Percentiles rank a stretch among this genome's conserved stretches.
phyloP scores from a whole-genome alignment of 2,888 invertebrate genomes.

The Cotesia congregata region DNA sequence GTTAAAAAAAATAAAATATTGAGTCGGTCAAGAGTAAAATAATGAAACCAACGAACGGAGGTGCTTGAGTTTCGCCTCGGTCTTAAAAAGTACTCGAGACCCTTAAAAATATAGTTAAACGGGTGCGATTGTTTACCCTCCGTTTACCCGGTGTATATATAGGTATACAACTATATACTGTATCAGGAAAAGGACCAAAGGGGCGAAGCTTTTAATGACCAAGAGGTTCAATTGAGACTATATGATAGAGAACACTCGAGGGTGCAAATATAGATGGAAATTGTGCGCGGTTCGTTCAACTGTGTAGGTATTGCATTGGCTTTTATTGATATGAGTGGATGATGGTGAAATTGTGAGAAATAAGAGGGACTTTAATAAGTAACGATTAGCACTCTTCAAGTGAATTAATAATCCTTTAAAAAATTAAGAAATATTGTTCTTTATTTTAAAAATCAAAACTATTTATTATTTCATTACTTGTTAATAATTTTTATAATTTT shows the following conservation, averaged over 20 bases:
- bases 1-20: background rate
- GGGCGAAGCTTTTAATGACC: background rate
- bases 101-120: background rate
- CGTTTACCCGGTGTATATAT: background rate
- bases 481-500: slow-evolving; percentile 21
- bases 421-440: background rate
- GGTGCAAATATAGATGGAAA: slow-evolving; percentile 13
- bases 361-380: slow-evolving; percentile 6
- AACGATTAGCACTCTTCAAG: slow-evolving; percentile 3
- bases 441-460: no score
- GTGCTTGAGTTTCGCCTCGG: background rate
- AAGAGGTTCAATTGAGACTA: slow-evolving; percentile 19
- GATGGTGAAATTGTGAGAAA: slow-evolving; percentile 2
- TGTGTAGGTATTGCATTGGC: background rate
- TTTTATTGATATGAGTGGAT: slow-evolving; percentile 14
- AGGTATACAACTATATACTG: background rate
- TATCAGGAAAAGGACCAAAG: background rate
- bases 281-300: slow-evolving; percentile 12
- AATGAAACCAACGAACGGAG: background rate
- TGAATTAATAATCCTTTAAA: background rate
- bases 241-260: slow-evolving; percentile 18
- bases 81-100: slow-evolving; percentile 8
- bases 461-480: no score
- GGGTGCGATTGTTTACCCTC: slow-evolving; percentile 23
- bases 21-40: background rate